Evolutionary conservation across 2,888 invertebrate genomes (phyloP), one percentile per base, ranked within the genome.

Genomic region (Carpatolechia fugitivella): DNA sequence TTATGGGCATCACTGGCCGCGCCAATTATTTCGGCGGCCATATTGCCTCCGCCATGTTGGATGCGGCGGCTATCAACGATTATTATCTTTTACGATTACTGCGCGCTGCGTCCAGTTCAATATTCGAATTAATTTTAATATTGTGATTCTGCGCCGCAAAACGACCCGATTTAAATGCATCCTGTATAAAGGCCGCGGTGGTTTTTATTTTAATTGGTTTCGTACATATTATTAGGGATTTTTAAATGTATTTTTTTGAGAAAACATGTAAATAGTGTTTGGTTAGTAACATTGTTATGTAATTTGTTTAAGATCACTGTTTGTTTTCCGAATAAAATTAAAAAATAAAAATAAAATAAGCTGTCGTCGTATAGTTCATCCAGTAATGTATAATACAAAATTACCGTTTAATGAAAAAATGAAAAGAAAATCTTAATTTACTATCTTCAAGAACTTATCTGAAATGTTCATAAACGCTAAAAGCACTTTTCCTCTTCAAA

Each of bases 31-130:
- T 63, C 53, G 50, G 35, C 58, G 63, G 64, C 70, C 70, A 69
- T 68, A 59, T 68, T 69, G 69, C 60, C 5, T 14, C 52, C 51
- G 49, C 54, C 52, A 56, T 54, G 14, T 56, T 54, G 50, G 24
- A 31, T 51, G 71, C 50, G 56, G 71, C 50, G 56, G 56, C 65
- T 68, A 73, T 72, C 65, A 63, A 51, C 56, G 66, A 74, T 75
- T 75, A 75, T 76, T 72, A 76, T 74, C 75, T 72, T 74, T 75
- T 73, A 76, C 68, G 73, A 69, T 68, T 66, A 72, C 73, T 64
- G 68, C 36, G 44, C 18, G 33, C 55, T 18, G 44, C 33, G 24
- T 36, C 44, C 50, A 57, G 57, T 33, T 38, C 64, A 57, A 58
- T 64, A 59, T 54, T 55, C 55, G 60, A 73, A 73, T 72, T 71